Conservation (phyloP, 2,888 invertebrate species). For the Noctua pronuba region DNA sequence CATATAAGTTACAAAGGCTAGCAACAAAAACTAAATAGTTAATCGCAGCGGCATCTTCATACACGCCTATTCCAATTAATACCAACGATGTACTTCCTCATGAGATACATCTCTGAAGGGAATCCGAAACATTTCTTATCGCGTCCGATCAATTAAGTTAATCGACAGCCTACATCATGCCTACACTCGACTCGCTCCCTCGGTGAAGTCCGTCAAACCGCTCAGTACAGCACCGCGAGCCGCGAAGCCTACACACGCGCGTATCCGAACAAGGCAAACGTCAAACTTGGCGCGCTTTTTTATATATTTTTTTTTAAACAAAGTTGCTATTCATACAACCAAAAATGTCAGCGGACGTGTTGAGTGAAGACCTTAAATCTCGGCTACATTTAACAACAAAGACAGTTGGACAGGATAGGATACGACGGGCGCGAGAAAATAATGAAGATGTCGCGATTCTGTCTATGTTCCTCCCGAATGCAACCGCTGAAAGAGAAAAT, state of each 20-base stretch:
- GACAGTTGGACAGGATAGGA: constrained; percentile 95
- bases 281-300: constrained; percentile 74
- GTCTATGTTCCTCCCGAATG: constrained; percentile 95
- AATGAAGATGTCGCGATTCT: constrained; percentile 97
- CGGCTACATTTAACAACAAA: constrained; percentile 93
- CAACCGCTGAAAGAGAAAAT: constrained; percentile 91
- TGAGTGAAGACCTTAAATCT: constrained; percentile 94
- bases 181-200: constrained; percentile 69
- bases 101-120: constrained; percentile 59
- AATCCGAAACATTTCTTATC: constrained; percentile 76
- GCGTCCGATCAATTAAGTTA: constrained; percentile 83
- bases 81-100: constrained; percentile 54
- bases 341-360: constrained; percentile 93
- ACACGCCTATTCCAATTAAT: constrained; percentile 47
- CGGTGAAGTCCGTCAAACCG: constrained; percentile 66
- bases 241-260: constrained; percentile 84
- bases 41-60: constrained; percentile 33
- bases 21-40: constrained; percentile 31
- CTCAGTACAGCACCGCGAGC: constrained; percentile 83
- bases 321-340: constrained; percentile 55
- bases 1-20: constrained; percentile 10
- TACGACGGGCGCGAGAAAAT: constrained; percentile 94
- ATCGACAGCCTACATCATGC: constrained; percentile 81
- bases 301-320: constrained; percentile 44
- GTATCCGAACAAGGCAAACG: constrained; percentile 65